Evolutionary conservation across 2,888 invertebrate genomes (phyloP).

Genomic region (Cotesia congregata): DNA sequence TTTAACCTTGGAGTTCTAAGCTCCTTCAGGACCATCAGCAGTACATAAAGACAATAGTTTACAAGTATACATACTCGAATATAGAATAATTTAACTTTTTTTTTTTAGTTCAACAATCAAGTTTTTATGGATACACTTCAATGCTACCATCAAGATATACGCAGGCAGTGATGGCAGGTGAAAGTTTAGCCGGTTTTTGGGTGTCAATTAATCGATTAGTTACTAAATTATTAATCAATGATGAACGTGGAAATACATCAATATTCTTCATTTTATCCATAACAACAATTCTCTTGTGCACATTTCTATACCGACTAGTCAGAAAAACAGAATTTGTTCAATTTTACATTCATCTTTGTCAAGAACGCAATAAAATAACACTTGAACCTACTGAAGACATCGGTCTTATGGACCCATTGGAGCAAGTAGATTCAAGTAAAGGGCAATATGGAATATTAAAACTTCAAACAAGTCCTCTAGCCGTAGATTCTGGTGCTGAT

Average conservation of each 20-base stretch:
- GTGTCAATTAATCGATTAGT: conserved; percentile 88
- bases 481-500: conserved; percentile 56
- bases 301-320: conserved; percentile 82
- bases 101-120: conserved; percentile 86
- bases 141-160: conserved; percentile 92
- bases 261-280: conserved; percentile 89
- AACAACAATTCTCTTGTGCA: conserved; percentile 82
- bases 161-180: conserved; percentile 95
- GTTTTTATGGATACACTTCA: conserved; percentile 94
- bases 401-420: conserved; percentile 79
- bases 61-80: not conserved
- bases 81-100: not conserved
- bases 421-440: conserved; percentile 70
- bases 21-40: no score
- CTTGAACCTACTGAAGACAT: conserved; percentile 89
- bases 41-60: no score
- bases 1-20: no score
- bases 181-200: conserved; percentile 91
- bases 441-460: conserved; percentile 83
- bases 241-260: conserved; percentile 86
- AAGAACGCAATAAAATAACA: conserved; percentile 83
- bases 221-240: conserved; percentile 84
- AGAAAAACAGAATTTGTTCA: conserved; percentile 86
- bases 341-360: conserved; percentile 83
- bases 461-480: conserved; percentile 79